phyloP scores from a whole-genome alignment of 2,888 invertebrate genomes.

The Calephelis perditalis region DNA sequence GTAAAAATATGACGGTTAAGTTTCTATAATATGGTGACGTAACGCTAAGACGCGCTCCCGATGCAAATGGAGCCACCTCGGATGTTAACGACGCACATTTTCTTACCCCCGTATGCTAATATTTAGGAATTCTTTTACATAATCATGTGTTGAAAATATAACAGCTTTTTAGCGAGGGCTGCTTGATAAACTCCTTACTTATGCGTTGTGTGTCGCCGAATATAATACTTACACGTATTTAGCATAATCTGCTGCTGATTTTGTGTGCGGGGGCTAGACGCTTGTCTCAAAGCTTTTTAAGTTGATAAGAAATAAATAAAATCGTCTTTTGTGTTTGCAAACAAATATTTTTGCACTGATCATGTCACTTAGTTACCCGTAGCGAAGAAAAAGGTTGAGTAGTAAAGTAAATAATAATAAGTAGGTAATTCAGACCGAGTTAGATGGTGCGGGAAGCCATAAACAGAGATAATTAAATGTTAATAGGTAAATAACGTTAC shows the following conservation, averaged over 20 bases:
- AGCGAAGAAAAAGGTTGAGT: no score
- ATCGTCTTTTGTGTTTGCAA: background rate
- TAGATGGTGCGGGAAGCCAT: no score
- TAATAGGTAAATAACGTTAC: no score
- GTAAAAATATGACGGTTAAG: constrained; percentile 16
- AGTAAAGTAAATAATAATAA: no score
- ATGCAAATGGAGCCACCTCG: constrained; percentile 61
- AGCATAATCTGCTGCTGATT: constrained; percentile 57
- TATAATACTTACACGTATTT: constrained; percentile 63
- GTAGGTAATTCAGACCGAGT: no score
- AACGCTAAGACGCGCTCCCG: constrained; percentile 33
- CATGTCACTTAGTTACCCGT: no score
- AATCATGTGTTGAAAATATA: constrained; percentile 76
- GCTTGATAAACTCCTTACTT: constrained; percentile 52
- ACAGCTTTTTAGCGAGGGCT: constrained; percentile 63
- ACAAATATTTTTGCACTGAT: no score
- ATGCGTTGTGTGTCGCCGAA: constrained; percentile 47
- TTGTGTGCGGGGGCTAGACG: constrained; percentile 24
- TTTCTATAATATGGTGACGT: constrained; percentile 24
- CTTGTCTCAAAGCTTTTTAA: constrained; percentile 23
- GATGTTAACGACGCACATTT: constrained; percentile 67
- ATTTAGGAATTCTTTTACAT: constrained; percentile 73
- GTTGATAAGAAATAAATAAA: constrained; percentile 4
- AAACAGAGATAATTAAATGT: no score
- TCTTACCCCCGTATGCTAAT: constrained; percentile 53